Conservation (phyloP, 1,140 invertebrate species). For the Hestina assimilis region DNA sequence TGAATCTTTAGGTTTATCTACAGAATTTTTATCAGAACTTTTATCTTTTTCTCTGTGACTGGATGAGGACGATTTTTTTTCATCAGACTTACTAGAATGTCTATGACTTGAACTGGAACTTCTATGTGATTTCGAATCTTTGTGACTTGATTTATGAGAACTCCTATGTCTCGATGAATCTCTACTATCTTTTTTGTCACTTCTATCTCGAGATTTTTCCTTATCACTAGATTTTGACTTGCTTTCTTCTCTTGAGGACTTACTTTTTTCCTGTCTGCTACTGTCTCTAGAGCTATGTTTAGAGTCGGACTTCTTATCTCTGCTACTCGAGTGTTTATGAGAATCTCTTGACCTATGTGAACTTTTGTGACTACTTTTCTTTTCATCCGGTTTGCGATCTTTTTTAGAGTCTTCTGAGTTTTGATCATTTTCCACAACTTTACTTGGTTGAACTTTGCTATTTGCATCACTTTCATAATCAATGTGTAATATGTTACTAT, state of each 20-base stretch:
- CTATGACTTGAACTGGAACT: constrained; percentile 65
- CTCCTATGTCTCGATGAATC: constrained; percentile 65
- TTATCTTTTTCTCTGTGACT: constrained; percentile 57
- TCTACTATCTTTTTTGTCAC: constrained; percentile 68
- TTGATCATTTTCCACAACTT: constrained; percentile 42
- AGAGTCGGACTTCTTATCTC: constrained; percentile 71
- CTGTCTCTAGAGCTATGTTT: constrained; percentile 66
- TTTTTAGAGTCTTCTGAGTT: constrained; percentile 58
- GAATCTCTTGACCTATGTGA: constrained; percentile 66
- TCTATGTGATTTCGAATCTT: constrained; percentile 67
- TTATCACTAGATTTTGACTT: constrained; percentile 68
- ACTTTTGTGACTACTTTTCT: constrained; percentile 62
- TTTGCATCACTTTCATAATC: constrained; percentile 71
- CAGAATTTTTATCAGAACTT: constrained; percentile 60
- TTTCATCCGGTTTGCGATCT: constrained; percentile 52
- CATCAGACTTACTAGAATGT: constrained; percentile 65
- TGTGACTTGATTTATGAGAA: constrained; percentile 58
- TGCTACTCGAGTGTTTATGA: constrained; percentile 63
- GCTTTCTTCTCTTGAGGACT: constrained; percentile 61
- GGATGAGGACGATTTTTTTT: constrained; percentile 54
- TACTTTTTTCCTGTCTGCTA: constrained; percentile 55
- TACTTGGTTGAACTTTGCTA: constrained; percentile 59
- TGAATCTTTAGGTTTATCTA: constrained; percentile 68
- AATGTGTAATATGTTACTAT: constrained; percentile 65
- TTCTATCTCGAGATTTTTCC: constrained; percentile 63